These are phyloP conservation scores for Austrofundulus limnaeus DNA, from an alignment of 2,113 vertebrate species.

Conservation along the genomic window DNA sequence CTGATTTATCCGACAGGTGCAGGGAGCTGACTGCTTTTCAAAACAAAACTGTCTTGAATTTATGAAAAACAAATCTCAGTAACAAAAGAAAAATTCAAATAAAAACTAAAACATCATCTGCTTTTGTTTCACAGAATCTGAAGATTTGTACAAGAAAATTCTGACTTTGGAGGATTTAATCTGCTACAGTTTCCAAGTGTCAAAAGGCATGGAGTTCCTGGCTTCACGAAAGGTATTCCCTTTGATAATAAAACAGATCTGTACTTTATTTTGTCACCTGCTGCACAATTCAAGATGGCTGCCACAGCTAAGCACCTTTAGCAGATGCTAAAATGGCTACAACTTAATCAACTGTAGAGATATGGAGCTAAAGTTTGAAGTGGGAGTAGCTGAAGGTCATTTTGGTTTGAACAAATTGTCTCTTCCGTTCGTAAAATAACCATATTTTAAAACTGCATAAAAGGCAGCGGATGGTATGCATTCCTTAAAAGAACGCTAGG, in stretches of 20 bases:
- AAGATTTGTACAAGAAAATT: slow-evolving; percentile 89
- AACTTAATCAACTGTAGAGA: too few relatives aligned
- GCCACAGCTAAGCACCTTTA: too few relatives aligned
- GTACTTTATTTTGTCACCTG: neutral
- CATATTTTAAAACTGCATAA: too few relatives aligned
- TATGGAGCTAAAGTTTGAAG: too few relatives aligned
- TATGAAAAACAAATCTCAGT: slow-evolving; percentile 17
- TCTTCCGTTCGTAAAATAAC: too few relatives aligned
- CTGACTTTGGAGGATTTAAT: slow-evolving; percentile 92
- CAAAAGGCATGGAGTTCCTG: slow-evolving; percentile 95
- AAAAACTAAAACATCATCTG: too few relatives aligned
- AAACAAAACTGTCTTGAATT: slow-evolving; percentile 9
- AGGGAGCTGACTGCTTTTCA: slow-evolving; percentile 17
- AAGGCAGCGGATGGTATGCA: too few relatives aligned
- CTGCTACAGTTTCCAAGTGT: slow-evolving; percentile 95
- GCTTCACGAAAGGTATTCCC: slow-evolving; percentile 89
- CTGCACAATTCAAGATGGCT: too few relatives aligned
- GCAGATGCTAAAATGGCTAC: too few relatives aligned
- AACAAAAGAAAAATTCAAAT: neutral
- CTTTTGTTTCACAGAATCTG: slow-evolving; percentile 80
- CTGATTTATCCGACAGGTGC: slow-evolving; percentile 39
- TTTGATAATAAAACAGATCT: neutral
- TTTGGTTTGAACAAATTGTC: too few relatives aligned
- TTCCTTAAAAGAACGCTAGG: too few relatives aligned
- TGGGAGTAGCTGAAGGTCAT: too few relatives aligned